Evolutionary conservation across 2,797 vertebrate species (phyloP).

Genomic region (Sylvia borin): DNA sequence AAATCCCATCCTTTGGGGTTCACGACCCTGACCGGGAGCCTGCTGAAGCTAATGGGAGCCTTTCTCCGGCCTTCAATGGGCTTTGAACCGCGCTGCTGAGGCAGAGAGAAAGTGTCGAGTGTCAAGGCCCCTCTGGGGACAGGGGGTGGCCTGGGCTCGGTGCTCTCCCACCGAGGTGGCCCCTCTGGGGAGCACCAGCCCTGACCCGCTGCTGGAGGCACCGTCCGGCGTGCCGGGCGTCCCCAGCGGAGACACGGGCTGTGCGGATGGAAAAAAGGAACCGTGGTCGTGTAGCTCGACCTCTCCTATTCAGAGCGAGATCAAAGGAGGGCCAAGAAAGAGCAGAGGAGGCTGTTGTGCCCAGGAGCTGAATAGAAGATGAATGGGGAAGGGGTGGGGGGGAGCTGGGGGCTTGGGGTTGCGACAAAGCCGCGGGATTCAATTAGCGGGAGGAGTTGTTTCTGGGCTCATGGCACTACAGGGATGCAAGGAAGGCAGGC

Average conservation of each 20-base stretch:
- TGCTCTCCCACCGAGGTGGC: background rate
- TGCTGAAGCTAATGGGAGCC: background rate
- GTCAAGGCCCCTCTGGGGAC: background rate
- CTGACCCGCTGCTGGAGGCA: background rate
- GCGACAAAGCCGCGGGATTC: background rate
- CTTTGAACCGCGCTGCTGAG: background rate
- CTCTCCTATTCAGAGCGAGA: constrained; percentile 35
- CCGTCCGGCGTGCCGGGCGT: fast-evolving
- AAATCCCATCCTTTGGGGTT: background rate
- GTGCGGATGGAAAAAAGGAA: background rate
- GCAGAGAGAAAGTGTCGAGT: fast-evolving
- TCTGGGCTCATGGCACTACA: fast-evolving
- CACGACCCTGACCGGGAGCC: fast-evolving
- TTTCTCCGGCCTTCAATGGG: background rate
- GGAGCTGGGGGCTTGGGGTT: background rate
- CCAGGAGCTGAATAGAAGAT: constrained; percentile 2
- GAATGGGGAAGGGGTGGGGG: background rate
- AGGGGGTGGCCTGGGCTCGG: background rate
- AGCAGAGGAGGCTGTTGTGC: background rate
- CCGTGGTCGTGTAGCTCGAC: background rate
- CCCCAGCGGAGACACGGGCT: fast-evolving
- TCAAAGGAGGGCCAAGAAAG: constrained; percentile 47
- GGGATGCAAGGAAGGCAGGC: background rate
- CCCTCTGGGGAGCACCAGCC: fast-evolving
- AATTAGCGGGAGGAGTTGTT: background rate